Percentiles rank a stretch among this genome's conserved stretches.
Conservation (phyloP, 2,113 vertebrate genomes). For the Platysternon megacephalum region DNA sequence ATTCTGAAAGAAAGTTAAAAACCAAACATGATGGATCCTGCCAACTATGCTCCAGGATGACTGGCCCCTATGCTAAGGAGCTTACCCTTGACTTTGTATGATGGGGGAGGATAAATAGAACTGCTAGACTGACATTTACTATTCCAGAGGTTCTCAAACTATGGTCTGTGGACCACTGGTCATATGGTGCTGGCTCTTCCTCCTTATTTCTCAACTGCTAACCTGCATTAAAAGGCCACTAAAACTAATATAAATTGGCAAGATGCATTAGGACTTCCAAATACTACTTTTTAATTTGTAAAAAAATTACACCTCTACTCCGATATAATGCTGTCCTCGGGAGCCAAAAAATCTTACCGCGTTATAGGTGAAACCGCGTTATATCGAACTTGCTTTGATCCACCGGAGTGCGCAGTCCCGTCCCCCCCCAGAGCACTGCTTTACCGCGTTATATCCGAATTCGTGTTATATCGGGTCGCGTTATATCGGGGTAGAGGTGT, state of each 20-base stretch:
- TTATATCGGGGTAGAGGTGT: too few species aligned
- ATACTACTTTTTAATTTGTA: neutral
- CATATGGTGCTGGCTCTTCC: neutral
- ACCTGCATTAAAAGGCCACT: neutral
- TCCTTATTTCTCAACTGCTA: neutral
- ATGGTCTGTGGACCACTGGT: neutral
- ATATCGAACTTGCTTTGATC: too few species aligned
- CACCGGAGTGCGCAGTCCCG: too few species aligned
- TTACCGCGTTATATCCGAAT: too few species aligned
- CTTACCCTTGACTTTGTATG: constrained; percentile 18
- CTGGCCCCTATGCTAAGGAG: neutral
- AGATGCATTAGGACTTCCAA: neutral
- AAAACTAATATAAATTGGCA: constrained; percentile 4
- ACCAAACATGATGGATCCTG: constrained; percentile 19
- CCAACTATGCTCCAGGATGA: constrained; percentile 17
- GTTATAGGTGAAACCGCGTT: too few species aligned
- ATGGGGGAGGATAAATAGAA: constrained; percentile 26
- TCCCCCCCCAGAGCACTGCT: too few species aligned
- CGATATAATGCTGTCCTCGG: too few species aligned
- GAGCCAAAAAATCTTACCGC: too few species aligned
- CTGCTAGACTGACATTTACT: constrained; percentile 26
- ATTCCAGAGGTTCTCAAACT: constrained; percentile 15
- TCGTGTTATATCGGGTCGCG: too few species aligned
- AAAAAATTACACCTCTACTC: neutral
- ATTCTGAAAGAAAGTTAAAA: constrained; percentile 39